These are phyloP conservation scores for Brachypterus glaber DNA, from an alignment of 2,888 invertebrate species.

Conservation along the genomic window DNA sequence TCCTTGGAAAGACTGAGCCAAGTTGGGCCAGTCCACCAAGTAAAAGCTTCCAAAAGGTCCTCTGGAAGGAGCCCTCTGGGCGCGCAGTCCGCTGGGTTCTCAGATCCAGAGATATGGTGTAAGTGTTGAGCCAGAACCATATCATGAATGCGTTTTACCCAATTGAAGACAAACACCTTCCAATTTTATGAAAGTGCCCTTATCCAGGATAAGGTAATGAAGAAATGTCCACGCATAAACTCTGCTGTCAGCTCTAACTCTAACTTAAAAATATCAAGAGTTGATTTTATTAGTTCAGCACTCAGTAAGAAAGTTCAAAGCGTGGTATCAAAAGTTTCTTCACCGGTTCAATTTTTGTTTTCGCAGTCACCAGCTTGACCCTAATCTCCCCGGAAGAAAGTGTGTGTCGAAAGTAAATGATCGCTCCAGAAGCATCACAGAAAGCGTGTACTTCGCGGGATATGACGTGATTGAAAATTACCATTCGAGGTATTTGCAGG, in stretches of 20 bases:
- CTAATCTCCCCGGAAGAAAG: neutral
- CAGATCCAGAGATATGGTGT: neutral
- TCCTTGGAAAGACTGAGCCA: neutral
- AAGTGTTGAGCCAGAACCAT: neutral
- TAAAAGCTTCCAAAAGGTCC: neutral
- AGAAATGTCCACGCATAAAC: conserved; percentile 3
- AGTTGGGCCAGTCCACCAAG: neutral
- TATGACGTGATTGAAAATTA: too few species aligned
- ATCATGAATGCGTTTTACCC: conserved; percentile 2
- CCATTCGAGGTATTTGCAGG: conserved; percentile 11
- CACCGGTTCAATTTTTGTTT: neutral
- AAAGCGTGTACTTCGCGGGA: too few species aligned
- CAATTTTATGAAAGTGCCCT: neutral
- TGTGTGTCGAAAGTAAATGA: neutral
- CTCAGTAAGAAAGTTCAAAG: too few species aligned
- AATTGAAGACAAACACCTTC: conserved; percentile 3
- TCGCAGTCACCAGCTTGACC: neutral
- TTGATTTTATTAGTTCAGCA: neutral
- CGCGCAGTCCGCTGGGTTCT: conserved; percentile 2
- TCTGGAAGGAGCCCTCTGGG: neutral
- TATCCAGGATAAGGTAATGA: neutral
- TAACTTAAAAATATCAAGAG: neutral
- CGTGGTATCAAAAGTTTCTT: neutral
- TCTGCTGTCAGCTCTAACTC: neutral
- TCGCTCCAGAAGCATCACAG: conserved; percentile 1